Percentiles rank a stretch among this genome's conserved stretches.
Evolutionary conservation across 2,888 invertebrate species (phyloP).

Genomic region (Hemicrepidius hirtus): DNA sequence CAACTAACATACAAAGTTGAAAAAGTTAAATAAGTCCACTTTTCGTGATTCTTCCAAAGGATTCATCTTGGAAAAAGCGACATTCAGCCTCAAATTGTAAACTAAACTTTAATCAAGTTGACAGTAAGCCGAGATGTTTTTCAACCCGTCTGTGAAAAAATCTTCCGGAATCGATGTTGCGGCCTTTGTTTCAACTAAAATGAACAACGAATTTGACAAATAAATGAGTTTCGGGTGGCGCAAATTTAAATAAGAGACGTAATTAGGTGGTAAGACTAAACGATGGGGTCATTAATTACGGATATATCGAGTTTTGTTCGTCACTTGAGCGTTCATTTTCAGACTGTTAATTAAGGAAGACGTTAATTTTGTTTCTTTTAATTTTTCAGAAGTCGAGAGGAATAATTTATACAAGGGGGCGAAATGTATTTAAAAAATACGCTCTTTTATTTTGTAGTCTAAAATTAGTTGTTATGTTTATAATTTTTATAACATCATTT

Average conservation of each 20-base stretch:
- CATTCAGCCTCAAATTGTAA: constrained; percentile 23
- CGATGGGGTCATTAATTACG: constrained; percentile 20
- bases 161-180: background rate
- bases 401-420: no score
- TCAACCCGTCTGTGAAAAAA: background rate
- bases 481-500: no score
- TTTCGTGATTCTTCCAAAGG: background rate
- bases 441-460: no score
- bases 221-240: constrained; percentile 10
- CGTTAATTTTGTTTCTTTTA: background rate
- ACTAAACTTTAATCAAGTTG: constrained; percentile 25
- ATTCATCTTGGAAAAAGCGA: background rate
- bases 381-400: no score
- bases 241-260: constrained; percentile 15
- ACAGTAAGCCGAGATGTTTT: constrained; percentile 22
- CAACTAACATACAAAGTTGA: background rate
- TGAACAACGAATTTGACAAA: constrained; percentile 3
- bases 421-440: no score
- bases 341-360: background rate
- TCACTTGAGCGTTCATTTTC: constrained; percentile 8
- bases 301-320: constrained; percentile 7
- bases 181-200: background rate
- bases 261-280: constrained; percentile 19
- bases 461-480: no score
- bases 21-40: constrained; percentile 15